Evolutionary conservation across 2,797 vertebrate species (phyloP), one percentile per base, ranked within the genome.

Genomic region (Melanotaenia maccullochi): DNA sequence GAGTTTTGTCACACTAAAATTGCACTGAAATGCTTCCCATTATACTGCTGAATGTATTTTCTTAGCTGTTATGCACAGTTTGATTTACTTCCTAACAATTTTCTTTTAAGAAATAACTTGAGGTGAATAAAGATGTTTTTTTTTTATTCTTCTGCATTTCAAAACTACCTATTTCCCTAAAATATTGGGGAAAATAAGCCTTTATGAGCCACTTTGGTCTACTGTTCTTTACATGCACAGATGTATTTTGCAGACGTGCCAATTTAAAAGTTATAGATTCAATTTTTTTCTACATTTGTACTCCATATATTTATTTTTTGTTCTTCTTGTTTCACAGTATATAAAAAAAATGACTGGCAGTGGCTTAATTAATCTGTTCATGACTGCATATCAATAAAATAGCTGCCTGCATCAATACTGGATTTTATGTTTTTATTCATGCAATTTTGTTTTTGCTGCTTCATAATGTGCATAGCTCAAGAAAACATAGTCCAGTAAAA

Each of bases 381-480:
- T n/a, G 57, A 60, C 56, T 68, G 33, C 55, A 52, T 67, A 75
- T 83, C 65, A 92, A 88, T 90, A 91, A 93, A 93, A 51, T 32
- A 51, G 76, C 51, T 14, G 65, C 55, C 54, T 65, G 44, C 36
- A 65, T 71, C 38, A 71, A 52, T 0, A 24, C 7, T n/a, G 60
- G 55, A 22, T 25, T 67, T 71, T 1, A 9, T 59, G 60, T 12
- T 60, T 38, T 42, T 1, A 8, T 42, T 40, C 2, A 5, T 0
- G 16, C 9, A 38, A 11, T 2, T 20, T 3, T 32, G 12, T 25
- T 49, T 65, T 63, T 57, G 16, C 7, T 47, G 30, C 11, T n/a
- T 2, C 20, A 18, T 24, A 20, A 52, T 32, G 0, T 1, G 5
- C 4, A 52, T 60, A 2, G 13, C 0, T 24, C 38, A 20, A 62